Evolutionary conservation across 2,888 invertebrate species (phyloP).

Genomic region (Troides helena): DNA sequence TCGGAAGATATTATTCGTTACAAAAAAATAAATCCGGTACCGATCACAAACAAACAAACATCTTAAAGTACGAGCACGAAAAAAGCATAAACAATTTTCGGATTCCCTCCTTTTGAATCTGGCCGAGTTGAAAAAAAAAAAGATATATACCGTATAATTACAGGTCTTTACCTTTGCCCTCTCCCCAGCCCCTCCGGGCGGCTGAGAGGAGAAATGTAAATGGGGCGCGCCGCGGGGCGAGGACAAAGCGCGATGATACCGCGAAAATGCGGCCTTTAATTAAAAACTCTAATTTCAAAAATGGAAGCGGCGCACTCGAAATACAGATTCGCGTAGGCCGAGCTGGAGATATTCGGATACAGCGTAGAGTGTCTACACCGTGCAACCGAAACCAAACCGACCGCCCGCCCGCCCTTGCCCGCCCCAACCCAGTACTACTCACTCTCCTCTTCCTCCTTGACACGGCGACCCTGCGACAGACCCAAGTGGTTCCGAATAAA

Average conservation of each 20-base stretch:
- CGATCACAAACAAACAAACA: conserved; percentile 11
- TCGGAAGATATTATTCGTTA: too few species aligned
- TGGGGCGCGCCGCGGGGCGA: conserved; percentile 17
- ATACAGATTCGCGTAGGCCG: conserved; percentile 20
- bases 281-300: conserved; percentile 52
- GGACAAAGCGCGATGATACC: conserved; percentile 46
- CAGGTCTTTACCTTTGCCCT: conserved; percentile 34
- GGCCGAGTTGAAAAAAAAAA: conserved; percentile 26
- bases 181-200: not conserved
- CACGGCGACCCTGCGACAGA: too few species aligned
- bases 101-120: conserved; percentile 30
- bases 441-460: too few species aligned
- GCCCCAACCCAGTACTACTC: not conserved
- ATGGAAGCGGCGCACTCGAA: conserved; percentile 27
- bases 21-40: not conserved
- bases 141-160: conserved; percentile 37
- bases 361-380: not conserved
- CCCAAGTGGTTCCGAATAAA: too few species aligned
- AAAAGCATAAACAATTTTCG: conserved; percentile 37
- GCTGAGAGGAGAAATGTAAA: too few species aligned
- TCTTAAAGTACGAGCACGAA: conserved; percentile 32
- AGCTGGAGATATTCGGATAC: conserved; percentile 21
- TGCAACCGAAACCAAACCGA: not conserved
- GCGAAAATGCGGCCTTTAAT: conserved; percentile 44
- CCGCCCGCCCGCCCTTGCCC: conserved; percentile 4